These are phyloP conservation scores for Cosmorhoe ocellata DNA, from an alignment of 2,888 invertebrate genomes.

Conservation along the genomic window DNA sequence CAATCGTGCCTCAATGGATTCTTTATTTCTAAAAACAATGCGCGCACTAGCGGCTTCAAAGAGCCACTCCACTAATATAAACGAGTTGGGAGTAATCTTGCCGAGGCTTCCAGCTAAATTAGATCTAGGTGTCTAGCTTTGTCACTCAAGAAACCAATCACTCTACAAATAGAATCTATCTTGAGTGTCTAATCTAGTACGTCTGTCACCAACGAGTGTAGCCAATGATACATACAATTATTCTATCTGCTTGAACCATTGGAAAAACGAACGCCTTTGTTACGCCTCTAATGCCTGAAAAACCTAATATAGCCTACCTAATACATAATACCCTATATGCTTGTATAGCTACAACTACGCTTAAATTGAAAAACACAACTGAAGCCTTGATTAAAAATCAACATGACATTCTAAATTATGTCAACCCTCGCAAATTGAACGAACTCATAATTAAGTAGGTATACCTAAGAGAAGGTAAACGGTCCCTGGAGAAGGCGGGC, in stretches of 20 bases:
- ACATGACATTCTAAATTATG: constrained; percentile 27
- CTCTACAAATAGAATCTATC: constrained; percentile 18
- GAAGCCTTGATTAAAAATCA: constrained; percentile 24
- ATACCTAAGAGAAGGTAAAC: constrained; percentile 32
- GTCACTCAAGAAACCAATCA: constrained; percentile 23
- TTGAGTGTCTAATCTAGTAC: constrained; percentile 9
- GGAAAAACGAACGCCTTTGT: not conserved
- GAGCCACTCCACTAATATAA: constrained; percentile 5
- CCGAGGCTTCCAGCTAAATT: constrained; percentile 17
- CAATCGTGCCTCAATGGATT: no score
- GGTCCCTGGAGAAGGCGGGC: constrained; percentile 38
- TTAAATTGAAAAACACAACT: constrained; percentile 3
- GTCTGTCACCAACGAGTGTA: not conserved
- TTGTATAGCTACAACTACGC: no score
- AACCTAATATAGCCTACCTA: not conserved
- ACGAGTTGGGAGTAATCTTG: constrained; percentile 10
- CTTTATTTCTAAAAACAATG: no score
- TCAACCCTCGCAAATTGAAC: constrained; percentile 27
- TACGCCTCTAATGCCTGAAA: not conserved
- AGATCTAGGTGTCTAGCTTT: constrained; percentile 16
- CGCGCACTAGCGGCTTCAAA: not conserved
- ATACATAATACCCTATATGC: not conserved
- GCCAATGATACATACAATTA: no score
- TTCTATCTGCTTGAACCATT: no score
- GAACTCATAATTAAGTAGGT: constrained; percentile 35